These are phyloP conservation scores for Microctenopoma steveboyesi DNA, from an alignment of 2,797 vertebrate genomes.

Conservation along the genomic window DNA sequence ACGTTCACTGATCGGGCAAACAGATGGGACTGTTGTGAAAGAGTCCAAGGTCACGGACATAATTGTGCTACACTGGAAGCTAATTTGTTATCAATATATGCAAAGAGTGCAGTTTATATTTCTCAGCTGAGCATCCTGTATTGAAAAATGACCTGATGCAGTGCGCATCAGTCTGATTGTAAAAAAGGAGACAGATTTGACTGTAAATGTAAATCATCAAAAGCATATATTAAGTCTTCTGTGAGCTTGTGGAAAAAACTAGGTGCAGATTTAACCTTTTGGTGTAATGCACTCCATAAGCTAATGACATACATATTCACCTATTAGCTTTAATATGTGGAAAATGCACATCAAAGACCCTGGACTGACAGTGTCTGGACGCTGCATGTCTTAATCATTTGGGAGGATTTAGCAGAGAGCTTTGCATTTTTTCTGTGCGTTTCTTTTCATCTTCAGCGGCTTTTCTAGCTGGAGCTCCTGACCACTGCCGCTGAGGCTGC, in stretches of 20 bases:
- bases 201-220: conserved; percentile 17
- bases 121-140: not conserved
- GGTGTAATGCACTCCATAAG: conserved; percentile 7
- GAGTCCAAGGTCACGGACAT: too few relatives aligned
- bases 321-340: conserved; percentile 12
- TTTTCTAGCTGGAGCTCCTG: conserved; percentile 40
- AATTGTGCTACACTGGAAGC: not conserved
- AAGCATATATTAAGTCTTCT: conserved; percentile 24
- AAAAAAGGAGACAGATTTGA: conserved; percentile 5
- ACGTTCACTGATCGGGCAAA: not conserved
- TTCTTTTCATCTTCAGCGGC: conserved; percentile 57
- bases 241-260: not conserved
- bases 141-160: conserved; percentile 7
- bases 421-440: conserved; percentile 47
- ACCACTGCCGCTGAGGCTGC: conserved; percentile 24
- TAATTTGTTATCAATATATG: conserved; percentile 27
- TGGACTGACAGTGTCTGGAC: conserved; percentile 8
- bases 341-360: conserved; percentile 44
- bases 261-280: conserved; percentile 15
- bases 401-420: conserved; percentile 44
- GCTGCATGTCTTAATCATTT: conserved; percentile 40
- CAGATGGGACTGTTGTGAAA: too few relatives aligned
- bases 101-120: not conserved
- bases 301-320: conserved; percentile 23
- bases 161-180: not conserved